Percentiles rank a stretch among this genome's conserved stretches.
These are phyloP conservation scores for Microcebus griseorufus DNA, from an alignment of 2,113 vertebrate species.

Conservation along the genomic window DNA sequence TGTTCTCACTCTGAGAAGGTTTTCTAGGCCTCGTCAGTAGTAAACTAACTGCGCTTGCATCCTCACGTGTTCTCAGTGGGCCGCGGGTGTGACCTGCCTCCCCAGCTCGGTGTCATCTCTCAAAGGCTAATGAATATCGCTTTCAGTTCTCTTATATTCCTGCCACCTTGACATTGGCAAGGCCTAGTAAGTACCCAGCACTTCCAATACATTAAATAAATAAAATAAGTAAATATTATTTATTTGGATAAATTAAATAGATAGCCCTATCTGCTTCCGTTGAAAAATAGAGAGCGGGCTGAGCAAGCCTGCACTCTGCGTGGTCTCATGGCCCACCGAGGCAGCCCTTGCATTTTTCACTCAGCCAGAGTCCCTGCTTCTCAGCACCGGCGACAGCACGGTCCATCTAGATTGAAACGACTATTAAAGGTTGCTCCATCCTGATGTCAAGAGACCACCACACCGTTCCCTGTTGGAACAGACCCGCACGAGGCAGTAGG, in stretches of 20 bases:
- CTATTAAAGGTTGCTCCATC: neutral
- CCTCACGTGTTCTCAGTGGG: neutral
- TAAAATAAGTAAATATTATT: neutral
- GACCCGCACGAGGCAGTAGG: neutral
- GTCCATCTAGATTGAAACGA: neutral
- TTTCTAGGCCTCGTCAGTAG: neutral
- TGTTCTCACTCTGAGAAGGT: neutral
- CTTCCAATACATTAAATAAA: neutral
- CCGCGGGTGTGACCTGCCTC: neutral
- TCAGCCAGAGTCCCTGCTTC: neutral
- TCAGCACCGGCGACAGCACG: neutral
- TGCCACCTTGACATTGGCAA: neutral
- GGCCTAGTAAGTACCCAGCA: neutral
- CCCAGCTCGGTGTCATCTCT: neutral
- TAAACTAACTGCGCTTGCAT: neutral
- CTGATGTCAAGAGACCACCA: neutral
- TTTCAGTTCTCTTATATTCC: neutral
- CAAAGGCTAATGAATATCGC: neutral
- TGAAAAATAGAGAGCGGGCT: neutral
- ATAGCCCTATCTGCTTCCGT: neutral
- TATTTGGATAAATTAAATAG: neutral
- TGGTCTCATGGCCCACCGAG: neutral
- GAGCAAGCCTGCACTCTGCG: neutral
- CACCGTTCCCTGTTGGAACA: neutral
- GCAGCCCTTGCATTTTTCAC: neutral